Conservation (phyloP, 2,797 vertebrate genomes). For the Chlorospingus flavigularis region DNA sequence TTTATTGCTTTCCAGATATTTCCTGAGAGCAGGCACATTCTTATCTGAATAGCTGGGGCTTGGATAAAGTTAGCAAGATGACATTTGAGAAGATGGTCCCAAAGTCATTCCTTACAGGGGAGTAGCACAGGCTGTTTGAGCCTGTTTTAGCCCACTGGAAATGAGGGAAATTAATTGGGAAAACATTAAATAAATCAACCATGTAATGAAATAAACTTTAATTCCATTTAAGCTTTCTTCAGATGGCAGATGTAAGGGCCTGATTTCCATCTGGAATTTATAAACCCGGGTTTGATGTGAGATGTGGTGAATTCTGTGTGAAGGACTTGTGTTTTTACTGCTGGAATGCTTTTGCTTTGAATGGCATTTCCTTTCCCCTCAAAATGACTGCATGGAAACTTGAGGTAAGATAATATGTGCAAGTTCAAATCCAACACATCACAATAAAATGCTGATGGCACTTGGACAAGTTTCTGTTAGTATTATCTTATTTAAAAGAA, state of each 20-base stretch:
- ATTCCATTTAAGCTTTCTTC: slow-evolving; percentile 11
- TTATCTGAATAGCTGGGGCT: slow-evolving; percentile 10
- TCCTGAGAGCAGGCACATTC: background rate
- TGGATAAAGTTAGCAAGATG: slow-evolving; percentile 35
- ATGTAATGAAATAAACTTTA: background rate
- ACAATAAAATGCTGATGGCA: background rate
- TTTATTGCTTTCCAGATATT: slow-evolving; percentile 9
- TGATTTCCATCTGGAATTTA: background rate
- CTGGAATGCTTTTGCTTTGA: slow-evolving; percentile 33
- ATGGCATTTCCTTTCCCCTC: slow-evolving; percentile 37
- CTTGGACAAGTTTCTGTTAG: background rate
- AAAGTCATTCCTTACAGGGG: background rate
- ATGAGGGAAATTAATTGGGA: slow-evolving; percentile 13
- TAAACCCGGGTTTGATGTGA: background rate
- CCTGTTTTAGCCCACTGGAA: slow-evolving; percentile 1
- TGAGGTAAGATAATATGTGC: slow-evolving; percentile 10
- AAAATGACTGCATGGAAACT: slow-evolving; percentile 33
- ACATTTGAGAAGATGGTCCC: slow-evolving; percentile 8
- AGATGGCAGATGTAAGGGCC: background rate
- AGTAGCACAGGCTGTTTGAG: background rate
- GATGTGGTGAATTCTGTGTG: background rate
- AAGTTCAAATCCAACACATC: slow-evolving; percentile 29
- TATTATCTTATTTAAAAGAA: slow-evolving; percentile 17
- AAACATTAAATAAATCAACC: slow-evolving; percentile 27
- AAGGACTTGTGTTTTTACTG: slow-evolving; percentile 11